Evolutionary conservation across 2,113 vertebrate genomes (phyloP), one percentile per base, ranked within the genome.

Genomic region (Zapornia atra): DNA sequence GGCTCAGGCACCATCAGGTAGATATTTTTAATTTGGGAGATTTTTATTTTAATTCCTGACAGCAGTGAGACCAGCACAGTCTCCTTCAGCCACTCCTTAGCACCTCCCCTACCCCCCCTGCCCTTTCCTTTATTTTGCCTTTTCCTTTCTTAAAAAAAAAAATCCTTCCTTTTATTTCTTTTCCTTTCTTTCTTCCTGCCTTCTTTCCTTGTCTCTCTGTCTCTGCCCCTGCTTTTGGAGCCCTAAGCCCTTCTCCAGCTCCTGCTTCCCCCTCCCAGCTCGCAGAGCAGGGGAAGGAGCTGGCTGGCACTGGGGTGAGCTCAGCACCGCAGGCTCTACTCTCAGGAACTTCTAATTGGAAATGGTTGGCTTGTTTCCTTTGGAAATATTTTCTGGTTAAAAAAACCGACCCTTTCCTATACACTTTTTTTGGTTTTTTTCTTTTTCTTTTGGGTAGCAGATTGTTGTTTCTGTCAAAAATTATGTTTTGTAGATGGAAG

Each of bases 381-480:
- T 60, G 38, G 24, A 78, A 90, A 51, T 70, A 63, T 21, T 83
- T 83, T 80, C 22, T 77, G 5, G 24, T 80, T 42, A 11, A 88
- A 82, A 65, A 82, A 11, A 7, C 48, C 1, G 1, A 11, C 17
- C 48, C 26, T 60, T 80, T 66, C 20, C 31, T 71, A 40, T 31
- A 46, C 3, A 15, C 7, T 12, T 53, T 40, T 72, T 73, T 82
- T n/a, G 38, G 38, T 73, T 82, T 50, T 34, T 18, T 53, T 51
- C 40, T 72, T 73, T 82, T 50, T 34, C 15, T 53, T 53, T 28
- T 13, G 3, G 17, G 38, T 69, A 86, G 60, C 64, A 90, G 48
- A 86, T 81, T 88, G 76, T 75, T 88, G 56, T 80, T 92, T 94
- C 79, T 95, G 61, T 93, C 68, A 90, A 66, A 59, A n/a, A 36